Percentiles rank a stretch among this genome's conserved stretches.
These are phyloP conservation scores for Phycodurus eques DNA, from an alignment of 2,113 vertebrate genomes.

Conservation along the genomic window DNA sequence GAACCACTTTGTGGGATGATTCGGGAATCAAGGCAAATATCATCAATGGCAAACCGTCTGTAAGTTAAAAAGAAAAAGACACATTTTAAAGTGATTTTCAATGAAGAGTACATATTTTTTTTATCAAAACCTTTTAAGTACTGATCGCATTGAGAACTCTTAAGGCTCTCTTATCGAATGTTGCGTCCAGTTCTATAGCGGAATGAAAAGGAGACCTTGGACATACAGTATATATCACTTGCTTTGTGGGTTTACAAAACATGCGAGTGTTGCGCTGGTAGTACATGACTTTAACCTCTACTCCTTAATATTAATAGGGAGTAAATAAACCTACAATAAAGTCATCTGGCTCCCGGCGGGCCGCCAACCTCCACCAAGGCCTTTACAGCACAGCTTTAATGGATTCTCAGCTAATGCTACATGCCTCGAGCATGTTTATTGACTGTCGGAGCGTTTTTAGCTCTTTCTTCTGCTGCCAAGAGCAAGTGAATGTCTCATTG, in stretches of 20 bases:
- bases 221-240: neutral
- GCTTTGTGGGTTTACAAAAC: neutral
- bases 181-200: neutral
- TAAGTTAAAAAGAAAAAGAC: too few species aligned
- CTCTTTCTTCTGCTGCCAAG: neutral
- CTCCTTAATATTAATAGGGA: slow-evolving; percentile 1
- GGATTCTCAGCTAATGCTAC: neutral
- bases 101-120: too few species aligned
- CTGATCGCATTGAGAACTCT: neutral
- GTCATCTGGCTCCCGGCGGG: neutral
- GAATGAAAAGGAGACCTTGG: neutral
- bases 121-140: neutral
- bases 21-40: too few species aligned
- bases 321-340: slow-evolving; percentile 1
- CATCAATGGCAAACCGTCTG: too few species aligned
- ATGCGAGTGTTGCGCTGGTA: neutral
- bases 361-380: neutral
- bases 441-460: neutral
- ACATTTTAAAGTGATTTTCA: too few species aligned
- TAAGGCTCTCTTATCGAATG: neutral
- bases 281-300: neutral
- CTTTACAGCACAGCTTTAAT: neutral
- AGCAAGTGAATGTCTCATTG: neutral
- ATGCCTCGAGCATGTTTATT: neutral
- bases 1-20: neutral